Evolutionary conservation across 2,888 invertebrate genomes (phyloP).

Genomic region (Ormyrus pomaceus): DNA sequence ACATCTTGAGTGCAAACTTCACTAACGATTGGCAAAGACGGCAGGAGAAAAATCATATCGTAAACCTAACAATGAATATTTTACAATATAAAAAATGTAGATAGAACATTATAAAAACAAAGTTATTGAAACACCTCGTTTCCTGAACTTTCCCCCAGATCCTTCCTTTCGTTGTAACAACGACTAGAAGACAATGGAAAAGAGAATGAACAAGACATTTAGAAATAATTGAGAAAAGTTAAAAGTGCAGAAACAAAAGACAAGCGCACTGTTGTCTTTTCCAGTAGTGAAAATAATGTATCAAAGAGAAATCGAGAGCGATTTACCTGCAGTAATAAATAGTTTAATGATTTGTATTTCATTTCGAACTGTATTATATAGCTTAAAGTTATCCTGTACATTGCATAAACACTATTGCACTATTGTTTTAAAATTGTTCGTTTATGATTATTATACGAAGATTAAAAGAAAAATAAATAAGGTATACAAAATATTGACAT

Average conservation of each 20-base stretch:
- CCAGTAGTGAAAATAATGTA: slow-evolving; percentile 73
- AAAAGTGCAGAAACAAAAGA: slow-evolving; percentile 49
- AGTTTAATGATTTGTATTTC: slow-evolving; percentile 74
- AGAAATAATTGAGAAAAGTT: slow-evolving; percentile 57
- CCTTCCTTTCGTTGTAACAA: slow-evolving; percentile 49
- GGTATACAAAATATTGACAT: slow-evolving; percentile 73
- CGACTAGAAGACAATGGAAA: slow-evolving; percentile 53
- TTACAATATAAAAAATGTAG: slow-evolving; percentile 74
- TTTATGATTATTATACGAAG: slow-evolving; percentile 73
- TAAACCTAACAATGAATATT: slow-evolving; percentile 75
- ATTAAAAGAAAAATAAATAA: slow-evolving; percentile 74
- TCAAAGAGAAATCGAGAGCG: slow-evolving; percentile 64
- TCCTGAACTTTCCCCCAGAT: slow-evolving; percentile 40
- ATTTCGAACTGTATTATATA: slow-evolving; percentile 74
- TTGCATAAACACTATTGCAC: slow-evolving; percentile 74
- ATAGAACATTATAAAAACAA: slow-evolving; percentile 69
- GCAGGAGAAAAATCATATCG: slow-evolving; percentile 73
- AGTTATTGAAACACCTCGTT: slow-evolving; percentile 60
- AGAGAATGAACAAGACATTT: slow-evolving; percentile 50
- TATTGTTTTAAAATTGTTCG: slow-evolving; percentile 75
- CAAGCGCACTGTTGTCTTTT: slow-evolving; percentile 50
- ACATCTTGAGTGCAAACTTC: slow-evolving; percentile 61
- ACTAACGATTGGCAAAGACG: slow-evolving; percentile 57
- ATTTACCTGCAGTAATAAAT: slow-evolving; percentile 70
- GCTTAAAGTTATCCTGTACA: slow-evolving; percentile 75